phyloP scores from a whole-genome alignment of 2,888 invertebrate species.

The Amblyteles armatorius region DNA sequence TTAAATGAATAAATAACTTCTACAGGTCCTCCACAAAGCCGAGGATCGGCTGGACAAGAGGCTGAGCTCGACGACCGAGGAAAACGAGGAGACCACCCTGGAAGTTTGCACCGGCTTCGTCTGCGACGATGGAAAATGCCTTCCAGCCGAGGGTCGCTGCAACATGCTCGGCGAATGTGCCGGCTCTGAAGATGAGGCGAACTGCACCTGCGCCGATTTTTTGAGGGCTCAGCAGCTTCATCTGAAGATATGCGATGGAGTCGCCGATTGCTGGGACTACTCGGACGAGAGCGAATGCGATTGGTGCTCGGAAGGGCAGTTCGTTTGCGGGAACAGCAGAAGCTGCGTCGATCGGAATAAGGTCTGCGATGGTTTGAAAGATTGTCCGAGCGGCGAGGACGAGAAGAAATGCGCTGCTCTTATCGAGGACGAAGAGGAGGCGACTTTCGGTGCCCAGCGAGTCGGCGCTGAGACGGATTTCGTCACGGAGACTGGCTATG shows the following conservation, averaged over 20 bases:
- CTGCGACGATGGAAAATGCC: slow-evolving; percentile 88
- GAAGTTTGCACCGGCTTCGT: slow-evolving; percentile 85
- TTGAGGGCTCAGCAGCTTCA: slow-evolving; percentile 89
- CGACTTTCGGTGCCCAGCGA: slow-evolving; percentile 30
- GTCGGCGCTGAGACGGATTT: slow-evolving; percentile 20
- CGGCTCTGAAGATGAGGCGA: slow-evolving; percentile 90
- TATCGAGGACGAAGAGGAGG: slow-evolving; percentile 77
- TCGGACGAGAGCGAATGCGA: slow-evolving; percentile 92
- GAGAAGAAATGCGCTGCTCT: slow-evolving; percentile 89
- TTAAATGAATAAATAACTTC: too few species aligned
- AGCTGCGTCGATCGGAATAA: slow-evolving; percentile 88
- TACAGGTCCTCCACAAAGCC: slow-evolving; percentile 85
- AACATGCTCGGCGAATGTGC: slow-evolving; percentile 90
- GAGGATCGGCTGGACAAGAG: slow-evolving; percentile 74
- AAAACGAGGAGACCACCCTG: slow-evolving; percentile 74
- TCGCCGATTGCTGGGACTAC: slow-evolving; percentile 92
- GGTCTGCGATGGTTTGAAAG: slow-evolving; percentile 90
- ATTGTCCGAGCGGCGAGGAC: slow-evolving; percentile 91
- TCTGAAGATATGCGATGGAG: slow-evolving; percentile 92
- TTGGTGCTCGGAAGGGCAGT: slow-evolving; percentile 90
- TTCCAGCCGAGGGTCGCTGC: slow-evolving; percentile 89
- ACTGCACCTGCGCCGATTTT: slow-evolving; percentile 92
- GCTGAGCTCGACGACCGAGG: slow-evolving; percentile 72
- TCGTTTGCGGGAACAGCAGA: slow-evolving; percentile 90
- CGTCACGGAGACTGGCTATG: slow-evolving; percentile 19